Percentiles rank a stretch among this genome's conserved stretches.
Evolutionary conservation across 2,797 vertebrate genomes (phyloP).

Genomic region (Tauraco hartlaubi): DNA sequence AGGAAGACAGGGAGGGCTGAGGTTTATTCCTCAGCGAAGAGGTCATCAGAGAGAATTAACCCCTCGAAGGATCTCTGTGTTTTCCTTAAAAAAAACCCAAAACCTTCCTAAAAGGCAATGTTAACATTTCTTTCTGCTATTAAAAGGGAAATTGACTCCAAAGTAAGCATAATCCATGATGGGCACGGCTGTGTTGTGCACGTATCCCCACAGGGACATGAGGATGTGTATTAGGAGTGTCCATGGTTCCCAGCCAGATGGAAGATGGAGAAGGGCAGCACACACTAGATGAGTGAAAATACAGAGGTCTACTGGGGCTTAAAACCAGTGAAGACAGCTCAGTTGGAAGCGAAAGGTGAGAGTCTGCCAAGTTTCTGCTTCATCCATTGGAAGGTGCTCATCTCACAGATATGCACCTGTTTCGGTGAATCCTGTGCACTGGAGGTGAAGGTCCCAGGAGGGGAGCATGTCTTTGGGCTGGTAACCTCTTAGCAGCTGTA

Average conservation of each 20-base stretch:
- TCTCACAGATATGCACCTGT: accelerated
- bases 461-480: neutral
- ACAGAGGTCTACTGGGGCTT: neutral
- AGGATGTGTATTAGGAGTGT: neutral
- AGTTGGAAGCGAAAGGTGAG: neutral
- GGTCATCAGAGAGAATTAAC: neutral
- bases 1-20: neutral
- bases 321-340: neutral
- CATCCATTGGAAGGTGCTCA: neutral
- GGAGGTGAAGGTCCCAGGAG: too few relatives aligned
- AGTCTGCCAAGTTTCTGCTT: neutral
- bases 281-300: neutral
- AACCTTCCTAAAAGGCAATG: neutral
- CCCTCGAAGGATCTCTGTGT: neutral
- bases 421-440: neutral
- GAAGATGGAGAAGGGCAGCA: neutral
- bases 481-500: neutral
- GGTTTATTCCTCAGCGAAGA: neutral
- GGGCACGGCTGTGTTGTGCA: neutral
- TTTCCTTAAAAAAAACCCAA: neutral
- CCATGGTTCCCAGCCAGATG: neutral
- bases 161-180: neutral
- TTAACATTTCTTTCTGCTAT: neutral
- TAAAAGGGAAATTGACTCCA: neutral
- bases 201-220: neutral